phyloP scores from a whole-genome alignment of 2,113 vertebrate genomes.

The Oncorhynchus gorbuscha region DNA sequence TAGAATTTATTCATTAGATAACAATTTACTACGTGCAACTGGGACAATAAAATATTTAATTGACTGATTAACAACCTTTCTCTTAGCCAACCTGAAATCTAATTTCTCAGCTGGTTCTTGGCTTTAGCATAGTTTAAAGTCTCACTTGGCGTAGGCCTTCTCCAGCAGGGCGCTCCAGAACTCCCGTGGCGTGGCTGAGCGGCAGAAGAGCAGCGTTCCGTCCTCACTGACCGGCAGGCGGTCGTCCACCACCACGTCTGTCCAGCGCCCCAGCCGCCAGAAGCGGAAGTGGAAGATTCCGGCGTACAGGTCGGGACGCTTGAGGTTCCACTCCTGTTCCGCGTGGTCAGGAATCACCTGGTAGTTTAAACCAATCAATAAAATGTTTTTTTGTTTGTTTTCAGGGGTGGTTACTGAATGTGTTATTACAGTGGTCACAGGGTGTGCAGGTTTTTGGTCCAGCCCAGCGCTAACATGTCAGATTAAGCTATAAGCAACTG shows the following conservation, averaged over 20 bases:
- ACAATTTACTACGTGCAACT: no score
- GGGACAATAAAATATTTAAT: no score
- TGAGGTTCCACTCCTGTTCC: constrained; percentile 80
- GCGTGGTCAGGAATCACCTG: constrained; percentile 79
- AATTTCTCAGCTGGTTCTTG: no score
- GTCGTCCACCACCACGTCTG: constrained; percentile 80
- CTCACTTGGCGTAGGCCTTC: constrained; percentile 83
- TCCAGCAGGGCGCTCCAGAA: constrained; percentile 83
- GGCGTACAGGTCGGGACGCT: constrained; percentile 64
- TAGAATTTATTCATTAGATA: no score
- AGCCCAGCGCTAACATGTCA: no score
- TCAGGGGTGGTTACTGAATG: neutral
- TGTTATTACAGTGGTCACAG: no score
- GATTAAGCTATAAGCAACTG: no score
- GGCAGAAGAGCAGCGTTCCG: constrained; percentile 79
- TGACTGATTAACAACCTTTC: no score
- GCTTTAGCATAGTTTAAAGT: neutral
- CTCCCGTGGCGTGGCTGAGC: constrained; percentile 72
- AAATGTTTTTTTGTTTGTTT: no score
- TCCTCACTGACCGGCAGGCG: constrained; percentile 72
- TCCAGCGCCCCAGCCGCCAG: constrained; percentile 78
- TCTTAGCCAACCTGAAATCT: no score
- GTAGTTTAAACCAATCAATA: no score
- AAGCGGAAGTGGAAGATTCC: constrained; percentile 83
- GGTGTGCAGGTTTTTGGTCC: no score